Evolutionary conservation across 2,888 invertebrate genomes (phyloP).

Genomic region (Sipha maydis): DNA sequence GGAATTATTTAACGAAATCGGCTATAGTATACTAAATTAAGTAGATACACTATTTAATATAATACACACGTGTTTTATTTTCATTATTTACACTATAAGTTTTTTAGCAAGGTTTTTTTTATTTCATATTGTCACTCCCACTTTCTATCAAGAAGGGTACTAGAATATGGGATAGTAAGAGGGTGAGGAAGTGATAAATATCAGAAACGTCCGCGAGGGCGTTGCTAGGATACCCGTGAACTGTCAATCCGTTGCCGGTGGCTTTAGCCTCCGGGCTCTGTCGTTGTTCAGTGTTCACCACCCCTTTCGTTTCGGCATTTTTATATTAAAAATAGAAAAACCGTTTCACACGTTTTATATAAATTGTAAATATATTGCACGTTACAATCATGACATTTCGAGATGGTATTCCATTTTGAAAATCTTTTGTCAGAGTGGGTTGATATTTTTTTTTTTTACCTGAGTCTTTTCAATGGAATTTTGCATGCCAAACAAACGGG

Average conservation of each 20-base stretch:
- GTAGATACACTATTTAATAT: neutral
- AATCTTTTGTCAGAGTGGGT: neutral
- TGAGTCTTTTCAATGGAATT: conserved; percentile 12
- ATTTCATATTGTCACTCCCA: conserved; percentile 38
- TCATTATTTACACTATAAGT: conserved; percentile 1
- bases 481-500: conserved; percentile 43
- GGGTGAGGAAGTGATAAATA: conserved; percentile 58
- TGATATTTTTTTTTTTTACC: conserved; percentile 51
- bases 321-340: conserved; percentile 62
- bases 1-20: no score
- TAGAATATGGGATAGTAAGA: conserved; percentile 21
- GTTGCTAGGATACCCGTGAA: conserved; percentile 59
- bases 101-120: conserved; percentile 41
- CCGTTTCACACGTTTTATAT: conserved; percentile 45
- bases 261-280: conserved; percentile 29
- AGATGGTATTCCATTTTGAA: neutral
- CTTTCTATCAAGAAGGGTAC: conserved; percentile 20
- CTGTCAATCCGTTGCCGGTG: conserved; percentile 59
- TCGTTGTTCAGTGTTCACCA: conserved; percentile 27
- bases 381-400: conserved; percentile 3
- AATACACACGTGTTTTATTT: neutral
- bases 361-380: neutral
- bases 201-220: conserved; percentile 61
- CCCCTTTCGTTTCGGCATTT: conserved; percentile 61
- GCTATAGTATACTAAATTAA: no score